Base-by-base conservation (phyloP, 2,888 invertebrate genomes). In the Dicycla oo region DNA sequence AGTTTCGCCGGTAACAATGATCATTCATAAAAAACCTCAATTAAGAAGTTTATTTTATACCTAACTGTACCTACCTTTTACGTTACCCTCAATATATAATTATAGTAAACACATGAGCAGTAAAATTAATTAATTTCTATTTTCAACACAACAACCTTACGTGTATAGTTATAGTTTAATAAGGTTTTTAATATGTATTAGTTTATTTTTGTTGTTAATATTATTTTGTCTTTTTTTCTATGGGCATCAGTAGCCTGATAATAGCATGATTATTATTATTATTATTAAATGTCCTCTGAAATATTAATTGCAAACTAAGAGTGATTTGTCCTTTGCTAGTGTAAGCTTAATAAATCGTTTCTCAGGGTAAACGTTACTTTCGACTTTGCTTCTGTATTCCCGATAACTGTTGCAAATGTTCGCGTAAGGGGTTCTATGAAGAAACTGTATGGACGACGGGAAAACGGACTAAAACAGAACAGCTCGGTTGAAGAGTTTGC, bases 361-460 rank as follows among this genome's bases (percentile, higher is more conserved):
- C 23, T 40, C 13, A 58, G 34, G 15, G 23, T 23, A 23, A 69
- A 43, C 45, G 30, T 53, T 49, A 51, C 57, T n/a, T 56, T 61
- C 20, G 15, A 26, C 23, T 51, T 23, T 20, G 56, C 13, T 54
- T 23, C 40, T 23, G 26, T 47, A 20, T 73, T 69, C 51, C 57
- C 34, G 23, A n/a, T 66, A 67, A 58, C 63, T 47, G 43, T 57
- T 61, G 45, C 40, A 64, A 75, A 71, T 57, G 47, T 65, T 40
- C 30, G 13, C 54, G 23, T 47, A 53, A 43, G 6, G 18, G 23
- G 34, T 71, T 75, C 71, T 54, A 34, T n/a, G 54, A 67, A 61
- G 11, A 69, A 43, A 15, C 23, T 20, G 49, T n/a, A 43, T 34
- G 20, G 8, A 34, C 6, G 18, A 18, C 15, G 10, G n/a, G 38